A percentile compares a stretch with the other conserved stretches of the same genome.
Conservation (phyloP, 2,888 invertebrate species). For the Ctena decussata region DNA sequence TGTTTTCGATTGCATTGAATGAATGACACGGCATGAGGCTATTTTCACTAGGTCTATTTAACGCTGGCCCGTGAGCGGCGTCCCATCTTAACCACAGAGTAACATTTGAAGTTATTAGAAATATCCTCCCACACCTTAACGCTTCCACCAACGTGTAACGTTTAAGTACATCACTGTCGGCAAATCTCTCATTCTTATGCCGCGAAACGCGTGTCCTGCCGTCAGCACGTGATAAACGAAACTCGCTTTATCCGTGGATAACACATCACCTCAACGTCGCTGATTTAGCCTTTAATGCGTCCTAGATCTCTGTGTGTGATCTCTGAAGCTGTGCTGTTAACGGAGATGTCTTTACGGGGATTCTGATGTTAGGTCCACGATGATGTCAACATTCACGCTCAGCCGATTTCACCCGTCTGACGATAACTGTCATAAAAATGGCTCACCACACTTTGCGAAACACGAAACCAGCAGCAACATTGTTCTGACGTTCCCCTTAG, state of each 20-base stretch:
- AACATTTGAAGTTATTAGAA: neutral
- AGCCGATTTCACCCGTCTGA: neutral
- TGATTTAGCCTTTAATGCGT: neutral
- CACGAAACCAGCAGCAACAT: neutral
- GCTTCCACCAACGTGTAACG: slow-evolving; percentile 4
- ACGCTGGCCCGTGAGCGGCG: slow-evolving; percentile 2
- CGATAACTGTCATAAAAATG: neutral
- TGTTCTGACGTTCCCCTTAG: neutral
- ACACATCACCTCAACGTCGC: slow-evolving; percentile 29
- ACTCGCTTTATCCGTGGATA: slow-evolving; percentile 28
- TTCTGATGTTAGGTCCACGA: neutral
- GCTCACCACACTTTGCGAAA: slow-evolving; percentile 13
- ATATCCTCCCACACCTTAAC: slow-evolving; percentile 30
- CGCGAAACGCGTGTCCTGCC: slow-evolving; percentile 31
- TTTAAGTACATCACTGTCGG: slow-evolving; percentile 18
- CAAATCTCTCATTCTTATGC: slow-evolving; percentile 17
- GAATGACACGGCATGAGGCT: neutral
- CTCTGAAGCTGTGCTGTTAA: slow-evolving; percentile 13
- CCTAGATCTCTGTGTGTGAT: slow-evolving; percentile 12
- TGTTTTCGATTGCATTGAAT: neutral
- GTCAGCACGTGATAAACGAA: slow-evolving; percentile 20
- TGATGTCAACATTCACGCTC: neutral
- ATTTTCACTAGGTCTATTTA: neutral
- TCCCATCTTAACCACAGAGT: neutral
- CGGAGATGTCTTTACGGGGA: neutral